Base-by-base conservation (phyloP, 1,140 invertebrate species). In the Bombus sibiricus region DNA sequence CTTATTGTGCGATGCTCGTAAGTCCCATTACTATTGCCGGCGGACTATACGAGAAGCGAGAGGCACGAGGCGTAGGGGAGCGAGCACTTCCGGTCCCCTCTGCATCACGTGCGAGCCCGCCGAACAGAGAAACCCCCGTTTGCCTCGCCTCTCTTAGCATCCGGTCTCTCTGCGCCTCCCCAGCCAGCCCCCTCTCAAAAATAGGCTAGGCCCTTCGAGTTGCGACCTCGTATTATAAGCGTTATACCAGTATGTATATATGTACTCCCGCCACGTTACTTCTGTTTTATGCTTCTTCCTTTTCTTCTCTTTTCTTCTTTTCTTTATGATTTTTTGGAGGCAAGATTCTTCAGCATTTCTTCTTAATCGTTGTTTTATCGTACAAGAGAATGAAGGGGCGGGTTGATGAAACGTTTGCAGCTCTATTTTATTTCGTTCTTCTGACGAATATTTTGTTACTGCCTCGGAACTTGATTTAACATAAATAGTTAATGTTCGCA, bases 61-160 rank as follows among this genome's bases (percentile, higher is more conserved):
- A 88, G 89, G 87, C 83, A 91, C 85, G 92, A 92, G 91, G 81
- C 86, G 91, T 87, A 92, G 91, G 93, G 92, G 90, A 92, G 92
- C 88, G 92, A 93, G 90, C 89, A 85, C 92, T 94, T 95, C 89
- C 89, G 94, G 94, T 94, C 94, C 94, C 94, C 89, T 94, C 92
- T 92, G 93, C 94, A 94, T 95, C 94, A 95, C 94, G 94, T 95
- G 94, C 94, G 93, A 94, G 94, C 92, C 92, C 92, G 92, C 91
- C 93, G 93, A 90, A 90, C 89, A 90, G 89, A 90, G 89, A 90
- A 86, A 90, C 78, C 89, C 89, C 88, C 86, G 86, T 90, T 91
- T 90, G 91, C 92, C 87, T 90, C 87, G 87, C 90, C 83, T 91
- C 89, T 90, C 90, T 81, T 86, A 72, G 82, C 86, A 87, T 90